Evolutionary conservation across 2,797 vertebrate species (phyloP).

Genomic region (Falco novaeseelandiae): DNA sequence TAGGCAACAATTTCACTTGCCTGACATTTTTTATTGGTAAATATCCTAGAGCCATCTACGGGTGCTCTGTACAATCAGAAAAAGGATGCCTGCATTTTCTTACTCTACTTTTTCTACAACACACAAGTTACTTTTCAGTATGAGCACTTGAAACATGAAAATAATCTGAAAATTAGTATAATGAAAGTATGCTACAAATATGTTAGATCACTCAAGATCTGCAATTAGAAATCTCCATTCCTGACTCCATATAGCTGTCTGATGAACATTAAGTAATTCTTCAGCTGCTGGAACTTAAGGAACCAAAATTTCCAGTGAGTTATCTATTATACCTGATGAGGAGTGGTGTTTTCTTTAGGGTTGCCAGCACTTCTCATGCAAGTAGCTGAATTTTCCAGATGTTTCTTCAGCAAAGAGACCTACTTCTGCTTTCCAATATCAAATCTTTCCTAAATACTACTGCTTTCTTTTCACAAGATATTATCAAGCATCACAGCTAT

Average conservation of each 20-base stretch:
- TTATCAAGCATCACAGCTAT: background rate
- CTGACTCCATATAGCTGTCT: background rate
- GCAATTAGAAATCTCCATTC: background rate
- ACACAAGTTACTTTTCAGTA: background rate
- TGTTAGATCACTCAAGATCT: background rate
- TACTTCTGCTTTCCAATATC: background rate
- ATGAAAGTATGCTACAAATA: background rate
- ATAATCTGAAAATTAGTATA: background rate
- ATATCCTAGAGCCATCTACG: background rate
- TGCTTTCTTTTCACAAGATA: background rate
- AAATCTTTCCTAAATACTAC: background rate
- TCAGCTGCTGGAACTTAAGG: background rate
- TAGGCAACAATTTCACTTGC: background rate
- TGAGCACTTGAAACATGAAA: background rate
- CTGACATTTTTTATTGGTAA: background rate
- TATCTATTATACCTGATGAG: background rate
- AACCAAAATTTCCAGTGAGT: background rate
- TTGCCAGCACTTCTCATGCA: background rate
- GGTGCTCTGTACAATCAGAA: background rate
- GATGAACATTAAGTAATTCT: background rate
- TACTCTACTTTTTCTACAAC: background rate
- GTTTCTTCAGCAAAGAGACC: background rate
- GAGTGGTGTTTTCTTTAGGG: background rate
- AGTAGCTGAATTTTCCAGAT: background rate
- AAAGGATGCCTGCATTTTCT: background rate